Conservation (phyloP, 1,140 invertebrate genomes). For the Zophobas atratus region DNA sequence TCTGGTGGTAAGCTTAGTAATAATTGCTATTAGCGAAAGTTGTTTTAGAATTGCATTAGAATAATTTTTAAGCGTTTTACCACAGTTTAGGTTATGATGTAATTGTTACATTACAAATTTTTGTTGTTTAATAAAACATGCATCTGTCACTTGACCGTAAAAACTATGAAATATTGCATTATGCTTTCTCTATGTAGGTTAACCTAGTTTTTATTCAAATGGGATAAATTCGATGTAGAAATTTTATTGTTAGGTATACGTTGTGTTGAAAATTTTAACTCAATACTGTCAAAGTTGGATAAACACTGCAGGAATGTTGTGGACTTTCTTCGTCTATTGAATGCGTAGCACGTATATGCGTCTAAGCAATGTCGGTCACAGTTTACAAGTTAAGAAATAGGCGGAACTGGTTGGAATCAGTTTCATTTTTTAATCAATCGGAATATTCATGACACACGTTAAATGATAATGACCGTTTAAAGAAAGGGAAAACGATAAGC, state of each 20-base stretch:
- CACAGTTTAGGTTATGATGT: constrained; percentile 40
- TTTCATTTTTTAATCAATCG: constrained; percentile 36
- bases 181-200: constrained; percentile 42
- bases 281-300: constrained; percentile 2
- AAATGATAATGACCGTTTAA: constrained; percentile 37
- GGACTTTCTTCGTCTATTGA: constrained; percentile 21
- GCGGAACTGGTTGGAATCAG: constrained; percentile 29
- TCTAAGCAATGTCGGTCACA: constrained; percentile 45
- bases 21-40: constrained; percentile 46
- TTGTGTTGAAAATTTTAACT: no score
- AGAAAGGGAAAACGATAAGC: constrained; percentile 33
- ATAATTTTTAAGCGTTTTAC: constrained; percentile 44
- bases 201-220: constrained; percentile 25
- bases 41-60: constrained; percentile 35
- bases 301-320: constrained; percentile 19
- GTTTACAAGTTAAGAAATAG: constrained; percentile 32
- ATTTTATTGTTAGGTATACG: no score
- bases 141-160: constrained; percentile 44
- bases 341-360: constrained; percentile 32
- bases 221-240: background rate
- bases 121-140: constrained; percentile 47
- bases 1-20: constrained; percentile 10
- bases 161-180: constrained; percentile 39
- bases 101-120: constrained; percentile 44
- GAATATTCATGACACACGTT: constrained; percentile 25